These are phyloP conservation scores for Neotoxoptera formosana DNA, from an alignment of 1,140 invertebrate genomes.

Conservation along the genomic window DNA sequence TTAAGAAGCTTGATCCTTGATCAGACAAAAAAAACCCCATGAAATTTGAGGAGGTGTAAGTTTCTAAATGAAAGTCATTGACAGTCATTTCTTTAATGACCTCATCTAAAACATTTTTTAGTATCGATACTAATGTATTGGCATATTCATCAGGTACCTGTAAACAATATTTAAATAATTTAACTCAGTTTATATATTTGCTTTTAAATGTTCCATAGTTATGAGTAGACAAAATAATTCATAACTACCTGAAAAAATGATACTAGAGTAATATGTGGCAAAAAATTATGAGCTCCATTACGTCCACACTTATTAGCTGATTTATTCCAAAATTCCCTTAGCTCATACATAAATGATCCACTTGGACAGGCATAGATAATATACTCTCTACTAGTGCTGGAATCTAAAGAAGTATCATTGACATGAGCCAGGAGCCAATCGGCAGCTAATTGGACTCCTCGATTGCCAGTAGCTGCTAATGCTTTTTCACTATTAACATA, in stretches of 20 bases:
- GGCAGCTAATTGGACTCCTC: constrained; percentile 84
- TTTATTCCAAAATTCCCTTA: constrained; percentile 81
- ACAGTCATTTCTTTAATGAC: constrained; percentile 65
- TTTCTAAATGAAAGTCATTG: constrained; percentile 74
- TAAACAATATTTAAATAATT: constrained; percentile 60
- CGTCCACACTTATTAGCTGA: constrained; percentile 78
- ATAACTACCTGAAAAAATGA: constrained; percentile 83
- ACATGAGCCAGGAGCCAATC: constrained; percentile 91
- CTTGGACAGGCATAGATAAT: constrained; percentile 85
- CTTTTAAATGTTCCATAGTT: background rate
- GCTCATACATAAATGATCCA: constrained; percentile 74
- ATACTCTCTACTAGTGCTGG: constrained; percentile 79
- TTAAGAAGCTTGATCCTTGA: constrained; percentile 77
- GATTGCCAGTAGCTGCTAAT: constrained; percentile 85
- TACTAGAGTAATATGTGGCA: constrained; percentile 88
- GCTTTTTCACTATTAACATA: constrained; percentile 78
- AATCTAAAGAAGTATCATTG: constrained; percentile 80
- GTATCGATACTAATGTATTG: constrained; percentile 69
- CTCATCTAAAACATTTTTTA: constrained; percentile 75
- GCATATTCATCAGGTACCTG: constrained; percentile 79
- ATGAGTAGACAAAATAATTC: background rate
- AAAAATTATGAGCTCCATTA: constrained; percentile 89
- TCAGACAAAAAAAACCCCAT: constrained; percentile 86
- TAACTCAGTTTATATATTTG: background rate
- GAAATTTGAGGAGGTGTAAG: constrained; percentile 84